Conservation (phyloP, 1,140 invertebrate species). For the Tenebrio molitor region DNA sequence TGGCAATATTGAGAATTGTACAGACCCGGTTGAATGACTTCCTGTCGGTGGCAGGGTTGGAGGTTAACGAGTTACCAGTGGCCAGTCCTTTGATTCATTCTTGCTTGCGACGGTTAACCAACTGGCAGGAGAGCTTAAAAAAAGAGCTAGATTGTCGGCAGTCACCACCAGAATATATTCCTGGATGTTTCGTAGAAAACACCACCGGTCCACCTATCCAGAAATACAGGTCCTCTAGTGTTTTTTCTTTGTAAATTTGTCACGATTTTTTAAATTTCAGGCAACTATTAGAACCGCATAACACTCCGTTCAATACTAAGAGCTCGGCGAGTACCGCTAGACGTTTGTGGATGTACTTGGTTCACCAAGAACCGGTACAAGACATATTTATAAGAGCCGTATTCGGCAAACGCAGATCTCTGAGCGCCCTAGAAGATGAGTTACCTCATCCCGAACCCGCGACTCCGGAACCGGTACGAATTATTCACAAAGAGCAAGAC, state of each 20-base stretch:
- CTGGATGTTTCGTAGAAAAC: constrained; percentile 83
- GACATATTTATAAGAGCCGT: constrained; percentile 97
- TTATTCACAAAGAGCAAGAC: constrained; percentile 99
- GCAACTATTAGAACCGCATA: constrained; percentile 87
- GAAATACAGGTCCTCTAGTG: constrained; percentile 81
- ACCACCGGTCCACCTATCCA: constrained; percentile 85
- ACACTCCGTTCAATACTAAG: constrained; percentile 92
- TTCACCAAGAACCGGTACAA: constrained; percentile 93
- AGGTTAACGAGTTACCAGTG: constrained; percentile 86
- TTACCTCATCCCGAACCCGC: constrained; percentile 64
- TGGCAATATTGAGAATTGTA: constrained; percentile 88
- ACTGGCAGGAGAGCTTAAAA: constrained; percentile 88
- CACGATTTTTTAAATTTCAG: constrained; percentile 47
- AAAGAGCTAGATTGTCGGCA: constrained; percentile 82
- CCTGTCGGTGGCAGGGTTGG: constrained; percentile 67
- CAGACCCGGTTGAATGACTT: constrained; percentile 85
- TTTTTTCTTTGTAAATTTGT: background rate
- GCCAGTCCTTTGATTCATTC: constrained; percentile 95
- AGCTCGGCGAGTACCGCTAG: constrained; percentile 85
- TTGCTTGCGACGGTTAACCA: constrained; percentile 84
- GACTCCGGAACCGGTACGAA: constrained; percentile 86
- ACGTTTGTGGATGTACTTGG: constrained; percentile 93
- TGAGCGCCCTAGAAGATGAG: constrained; percentile 67
- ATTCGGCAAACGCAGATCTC: constrained; percentile 81
- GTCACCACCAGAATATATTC: constrained; percentile 84